Conservation (phyloP, 2,113 vertebrate species). For the Geothlypis trichas region DNA sequence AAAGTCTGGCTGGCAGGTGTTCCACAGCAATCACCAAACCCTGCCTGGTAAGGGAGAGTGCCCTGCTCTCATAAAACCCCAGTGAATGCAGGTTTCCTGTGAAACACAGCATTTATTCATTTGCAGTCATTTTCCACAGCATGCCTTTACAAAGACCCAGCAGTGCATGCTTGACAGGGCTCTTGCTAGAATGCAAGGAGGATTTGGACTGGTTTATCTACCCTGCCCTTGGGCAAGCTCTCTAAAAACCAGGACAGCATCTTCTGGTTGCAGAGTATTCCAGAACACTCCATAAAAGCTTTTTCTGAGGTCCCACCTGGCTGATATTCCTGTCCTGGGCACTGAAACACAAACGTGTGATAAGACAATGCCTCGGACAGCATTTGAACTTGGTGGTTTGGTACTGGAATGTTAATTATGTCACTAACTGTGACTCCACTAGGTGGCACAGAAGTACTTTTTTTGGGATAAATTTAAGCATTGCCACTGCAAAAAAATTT, state of each 20-base stretch:
- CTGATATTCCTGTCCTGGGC: neutral
- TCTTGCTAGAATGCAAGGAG: neutral
- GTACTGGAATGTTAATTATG: neutral
- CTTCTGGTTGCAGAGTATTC: neutral
- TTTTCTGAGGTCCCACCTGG: neutral
- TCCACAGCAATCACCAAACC: neutral
- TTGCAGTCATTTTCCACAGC: neutral
- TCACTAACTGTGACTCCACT: neutral
- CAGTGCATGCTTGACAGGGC: neutral
- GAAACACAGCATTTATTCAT: neutral
- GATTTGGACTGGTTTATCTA: neutral
- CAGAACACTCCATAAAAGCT: neutral
- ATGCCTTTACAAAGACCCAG: neutral
- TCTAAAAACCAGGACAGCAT: neutral
- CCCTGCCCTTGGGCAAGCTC: neutral
- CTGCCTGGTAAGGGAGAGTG: neutral
- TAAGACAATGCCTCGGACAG: neutral
- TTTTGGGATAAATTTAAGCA: neutral
- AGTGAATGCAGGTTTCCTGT: neutral
- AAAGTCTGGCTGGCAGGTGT: neutral
- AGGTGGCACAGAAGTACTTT: conserved; percentile 51
- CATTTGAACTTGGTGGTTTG: neutral
- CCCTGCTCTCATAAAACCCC: neutral
- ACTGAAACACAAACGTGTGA: neutral
- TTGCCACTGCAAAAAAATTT: accelerated